These are phyloP conservation scores for Rhysida immarginata DNA, from an alignment of 1,140 invertebrate species.

Conservation along the genomic window DNA sequence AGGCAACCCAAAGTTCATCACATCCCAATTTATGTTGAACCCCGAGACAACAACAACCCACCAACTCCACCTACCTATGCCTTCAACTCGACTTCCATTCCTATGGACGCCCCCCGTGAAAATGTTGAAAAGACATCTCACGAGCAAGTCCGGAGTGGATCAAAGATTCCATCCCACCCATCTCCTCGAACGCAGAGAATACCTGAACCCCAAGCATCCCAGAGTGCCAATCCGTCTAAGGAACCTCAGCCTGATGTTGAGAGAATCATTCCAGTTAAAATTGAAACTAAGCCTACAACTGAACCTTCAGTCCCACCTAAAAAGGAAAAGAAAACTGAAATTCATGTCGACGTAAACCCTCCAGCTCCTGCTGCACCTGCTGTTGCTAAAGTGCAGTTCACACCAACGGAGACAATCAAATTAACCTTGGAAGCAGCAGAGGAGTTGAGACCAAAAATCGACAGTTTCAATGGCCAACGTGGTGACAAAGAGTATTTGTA, in stretches of 20 bases:
- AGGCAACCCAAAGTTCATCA: slow-evolving; percentile 10
- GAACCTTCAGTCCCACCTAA: not conserved
- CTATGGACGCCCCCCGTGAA: no score
- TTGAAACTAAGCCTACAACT: not conserved
- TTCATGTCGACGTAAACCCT: no score
- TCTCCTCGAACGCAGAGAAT: not conserved
- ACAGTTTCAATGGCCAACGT: slow-evolving; percentile 52
- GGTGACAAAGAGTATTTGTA: slow-evolving; percentile 73
- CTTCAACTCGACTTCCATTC: no score
- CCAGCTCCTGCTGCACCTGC: not conserved
- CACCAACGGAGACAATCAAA: slow-evolving; percentile 37
- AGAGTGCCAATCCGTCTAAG: not conserved
- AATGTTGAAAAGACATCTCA: not conserved
- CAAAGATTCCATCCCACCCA: not conserved
- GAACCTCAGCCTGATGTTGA: no score
- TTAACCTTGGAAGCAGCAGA: slow-evolving; percentile 63
- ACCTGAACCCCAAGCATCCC: not conserved
- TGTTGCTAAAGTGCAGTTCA: not conserved
- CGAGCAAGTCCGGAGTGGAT: not conserved
- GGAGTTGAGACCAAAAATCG: slow-evolving; percentile 56
- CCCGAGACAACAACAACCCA: slow-evolving; percentile 1
- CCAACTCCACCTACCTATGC: not conserved
- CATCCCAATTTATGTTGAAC: slow-evolving; percentile 9
- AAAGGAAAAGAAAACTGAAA: no score
- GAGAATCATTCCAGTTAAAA: not conserved